phyloP scores from a whole-genome alignment of 2,888 invertebrate species.

The Ornithoptera alexandrae region DNA sequence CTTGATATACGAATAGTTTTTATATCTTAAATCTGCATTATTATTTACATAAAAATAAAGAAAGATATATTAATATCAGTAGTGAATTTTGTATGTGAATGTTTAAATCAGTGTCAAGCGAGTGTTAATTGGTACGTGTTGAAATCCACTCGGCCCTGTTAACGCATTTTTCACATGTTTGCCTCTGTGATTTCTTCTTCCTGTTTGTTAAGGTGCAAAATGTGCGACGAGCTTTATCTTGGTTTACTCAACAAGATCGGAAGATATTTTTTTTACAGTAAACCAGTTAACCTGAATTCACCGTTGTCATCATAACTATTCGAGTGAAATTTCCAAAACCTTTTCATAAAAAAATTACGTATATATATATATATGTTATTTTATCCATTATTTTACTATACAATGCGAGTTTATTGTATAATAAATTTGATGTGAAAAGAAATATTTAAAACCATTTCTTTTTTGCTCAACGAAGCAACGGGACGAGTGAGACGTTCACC shows the following conservation, averaged over 20 bases:
- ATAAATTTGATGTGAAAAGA: too few relatives aligned
- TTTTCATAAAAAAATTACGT: not conserved
- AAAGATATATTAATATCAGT: conserved; percentile 46
- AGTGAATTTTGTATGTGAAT: conserved; percentile 54
- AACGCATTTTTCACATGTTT: conserved; percentile 63
- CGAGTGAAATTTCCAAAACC: not conserved
- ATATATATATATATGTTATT: too few relatives aligned
- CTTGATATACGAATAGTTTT: not conserved
- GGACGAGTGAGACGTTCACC: too few relatives aligned
- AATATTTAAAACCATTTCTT: too few relatives aligned
- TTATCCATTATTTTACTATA: too few relatives aligned
- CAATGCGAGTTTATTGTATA: too few relatives aligned
- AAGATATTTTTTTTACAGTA: not conserved
- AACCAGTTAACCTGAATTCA: not conserved
- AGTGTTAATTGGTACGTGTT: conserved; percentile 75
- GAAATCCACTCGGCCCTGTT: conserved; percentile 62
- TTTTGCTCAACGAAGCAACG: too few relatives aligned
- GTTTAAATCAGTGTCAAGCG: conserved; percentile 57
- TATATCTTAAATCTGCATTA: conserved; percentile 7
- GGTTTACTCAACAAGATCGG: conserved; percentile 16
- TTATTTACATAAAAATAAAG: conserved; percentile 31
- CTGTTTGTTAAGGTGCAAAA: conserved; percentile 63
- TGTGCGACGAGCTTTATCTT: conserved; percentile 17
- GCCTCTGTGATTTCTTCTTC: conserved; percentile 48
- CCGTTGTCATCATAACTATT: not conserved